Evolutionary conservation across 2,888 invertebrate species (phyloP).

Genomic region (Dichetophora obliterata): DNA sequence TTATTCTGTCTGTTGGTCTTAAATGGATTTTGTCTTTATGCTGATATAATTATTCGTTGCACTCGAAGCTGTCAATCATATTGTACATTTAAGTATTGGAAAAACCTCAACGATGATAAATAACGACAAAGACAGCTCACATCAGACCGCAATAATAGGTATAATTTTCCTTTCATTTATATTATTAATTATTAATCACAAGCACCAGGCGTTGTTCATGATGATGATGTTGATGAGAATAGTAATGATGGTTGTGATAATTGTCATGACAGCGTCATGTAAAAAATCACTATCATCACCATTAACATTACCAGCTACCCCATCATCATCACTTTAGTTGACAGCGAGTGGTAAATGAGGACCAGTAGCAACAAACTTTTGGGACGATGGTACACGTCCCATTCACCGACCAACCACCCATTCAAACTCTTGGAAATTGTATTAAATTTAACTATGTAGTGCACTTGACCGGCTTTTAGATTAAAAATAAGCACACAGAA

Average conservation of each 20-base stretch:
- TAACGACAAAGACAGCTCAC: constrained; percentile 9
- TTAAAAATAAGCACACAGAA: constrained; percentile 23
- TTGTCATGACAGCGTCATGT: too few relatives aligned
- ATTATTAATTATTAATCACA: constrained; percentile 49
- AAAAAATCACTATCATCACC: too few relatives aligned
- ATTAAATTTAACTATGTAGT: neutral
- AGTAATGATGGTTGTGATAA: neutral
- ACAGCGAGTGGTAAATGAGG: constrained; percentile 27
- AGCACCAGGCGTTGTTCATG: neutral
- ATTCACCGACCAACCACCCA: neutral
- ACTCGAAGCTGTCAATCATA: neutral
- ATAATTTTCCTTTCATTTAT: constrained; percentile 42
- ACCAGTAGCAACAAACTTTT: constrained; percentile 41
- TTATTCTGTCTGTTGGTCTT: too few relatives aligned
- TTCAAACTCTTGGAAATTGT: neutral
- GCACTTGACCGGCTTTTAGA: neutral
- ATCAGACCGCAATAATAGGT: constrained; percentile 9
- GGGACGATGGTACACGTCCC: neutral
- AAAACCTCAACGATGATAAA: neutral
- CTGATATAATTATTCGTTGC: neutral
- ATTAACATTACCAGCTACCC: too few relatives aligned
- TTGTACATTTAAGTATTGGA: neutral
- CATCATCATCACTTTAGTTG: neutral
- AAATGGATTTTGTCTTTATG: too few relatives aligned
- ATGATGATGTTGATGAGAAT: neutral